A percentile compares a stretch with the other conserved stretches of the same genome.
These are phyloP conservation scores for Anorthoa munda DNA, from an alignment of 2,888 invertebrate species.

Conservation along the genomic window DNA sequence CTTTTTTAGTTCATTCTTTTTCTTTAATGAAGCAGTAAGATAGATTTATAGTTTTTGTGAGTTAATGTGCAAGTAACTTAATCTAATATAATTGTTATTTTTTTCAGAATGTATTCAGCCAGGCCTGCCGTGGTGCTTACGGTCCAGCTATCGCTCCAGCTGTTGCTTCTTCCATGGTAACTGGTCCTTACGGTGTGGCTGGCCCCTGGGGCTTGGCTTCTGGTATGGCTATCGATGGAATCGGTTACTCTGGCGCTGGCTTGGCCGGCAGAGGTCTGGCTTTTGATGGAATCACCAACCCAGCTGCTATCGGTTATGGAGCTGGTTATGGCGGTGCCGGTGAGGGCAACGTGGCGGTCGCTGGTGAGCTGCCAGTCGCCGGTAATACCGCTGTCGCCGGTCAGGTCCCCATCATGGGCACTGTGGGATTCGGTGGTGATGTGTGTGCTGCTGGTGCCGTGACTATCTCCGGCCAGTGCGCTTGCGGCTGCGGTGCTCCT, in stretches of 20 bases:
- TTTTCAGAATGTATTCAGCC: slow-evolving; percentile 42
- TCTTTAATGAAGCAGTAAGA: not conserved
- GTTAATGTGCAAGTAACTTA: no score
- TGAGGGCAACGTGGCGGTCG: slow-evolving; percentile 59
- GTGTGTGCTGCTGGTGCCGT: slow-evolving; percentile 66
- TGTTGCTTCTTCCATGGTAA: slow-evolving; percentile 3
- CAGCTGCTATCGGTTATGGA: slow-evolving; percentile 3
- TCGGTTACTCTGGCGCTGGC: no score
- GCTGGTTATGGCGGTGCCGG: slow-evolving; percentile 54
- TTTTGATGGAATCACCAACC: slow-evolving; percentile 18
- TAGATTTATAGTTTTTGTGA: not conserved
- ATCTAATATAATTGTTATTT: not conserved
- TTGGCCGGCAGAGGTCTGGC: not conserved
- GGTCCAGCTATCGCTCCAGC: slow-evolving; percentile 5
- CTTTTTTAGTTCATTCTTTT: not conserved
- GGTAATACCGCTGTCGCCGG: slow-evolving; percentile 70
- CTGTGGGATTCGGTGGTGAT: slow-evolving; percentile 63
- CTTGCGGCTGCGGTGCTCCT: slow-evolving; percentile 60
- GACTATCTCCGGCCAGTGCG: slow-evolving; percentile 64
- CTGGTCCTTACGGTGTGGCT: slow-evolving; percentile 5
- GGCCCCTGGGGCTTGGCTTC: slow-evolving; percentile 7
- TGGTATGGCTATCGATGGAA: not conserved
- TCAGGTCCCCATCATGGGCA: slow-evolving; percentile 70
- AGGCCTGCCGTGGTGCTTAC: slow-evolving; percentile 13
- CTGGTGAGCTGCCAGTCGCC: slow-evolving; percentile 62